Percentiles rank a stretch among this genome's conserved stretches.
Evolutionary conservation across 2,888 invertebrate genomes (phyloP).

Genomic region (Cantharis nigra): DNA sequence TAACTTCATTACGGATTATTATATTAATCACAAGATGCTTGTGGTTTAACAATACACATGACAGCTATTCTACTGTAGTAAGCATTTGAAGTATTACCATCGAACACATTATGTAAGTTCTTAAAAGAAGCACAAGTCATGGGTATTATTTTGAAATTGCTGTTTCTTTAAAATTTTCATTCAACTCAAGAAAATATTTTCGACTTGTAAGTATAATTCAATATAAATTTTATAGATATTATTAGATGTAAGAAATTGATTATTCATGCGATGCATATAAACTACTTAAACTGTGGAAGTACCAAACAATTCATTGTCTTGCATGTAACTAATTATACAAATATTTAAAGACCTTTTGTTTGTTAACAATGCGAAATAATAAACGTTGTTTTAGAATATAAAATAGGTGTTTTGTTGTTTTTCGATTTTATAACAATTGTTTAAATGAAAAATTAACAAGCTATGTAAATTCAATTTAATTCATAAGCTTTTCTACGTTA

Average conservation of each 20-base stretch:
- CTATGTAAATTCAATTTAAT: not conserved
- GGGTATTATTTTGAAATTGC: not conserved
- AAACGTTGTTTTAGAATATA: not conserved
- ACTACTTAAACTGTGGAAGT: not conserved
- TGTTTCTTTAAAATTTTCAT: not conserved
- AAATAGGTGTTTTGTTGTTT: conserved; percentile 14
- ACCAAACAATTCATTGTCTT: not conserved
- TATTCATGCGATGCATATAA: not conserved
- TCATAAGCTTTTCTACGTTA: not conserved
- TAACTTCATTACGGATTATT: conserved; percentile 57
- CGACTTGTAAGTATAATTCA: not conserved
- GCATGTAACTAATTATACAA: not conserved
- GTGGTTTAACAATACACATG: conserved; percentile 47
- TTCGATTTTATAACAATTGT: not conserved
- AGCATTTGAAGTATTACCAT: conserved; percentile 17
- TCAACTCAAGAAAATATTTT: not conserved
- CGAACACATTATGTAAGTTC: conserved; percentile 27
- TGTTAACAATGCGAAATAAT: not conserved
- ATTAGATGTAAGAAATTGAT: not conserved
- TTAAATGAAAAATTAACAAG: not conserved
- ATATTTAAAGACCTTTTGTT: not conserved
- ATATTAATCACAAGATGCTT: conserved; percentile 55
- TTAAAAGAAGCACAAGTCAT: not conserved
- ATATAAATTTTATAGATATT: not conserved
- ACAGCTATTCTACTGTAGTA: conserved; percentile 39